Evolutionary conservation across 2,888 invertebrate species (phyloP), one percentile per base, ranked within the genome.

Genomic region (Erebia aethiops): DNA sequence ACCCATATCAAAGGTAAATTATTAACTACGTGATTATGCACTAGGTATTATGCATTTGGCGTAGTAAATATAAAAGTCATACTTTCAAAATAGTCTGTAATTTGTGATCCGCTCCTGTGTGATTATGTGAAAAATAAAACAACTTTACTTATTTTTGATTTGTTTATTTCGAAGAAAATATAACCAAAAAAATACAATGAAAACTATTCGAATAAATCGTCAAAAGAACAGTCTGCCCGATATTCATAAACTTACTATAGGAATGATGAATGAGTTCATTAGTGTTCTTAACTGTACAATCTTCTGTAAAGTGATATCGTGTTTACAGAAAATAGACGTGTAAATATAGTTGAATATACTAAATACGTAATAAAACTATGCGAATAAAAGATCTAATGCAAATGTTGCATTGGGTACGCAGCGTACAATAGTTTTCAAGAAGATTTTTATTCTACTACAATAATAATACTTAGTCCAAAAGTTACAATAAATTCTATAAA

Each of bases 131-230:
- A 18, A 78, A 84, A 82, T 82, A 84, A 84, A 82, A 84, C 79
- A 78, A 67, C 54, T 71, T 64, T 43, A 57, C 57, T 57, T 64
- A 62, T 67, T 68, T 80, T 80, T 77, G 80, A 82, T 82, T 84
- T 79, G 81, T 87, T 86, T 88, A 87, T 82, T 87, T 84, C 80
- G 79, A 82, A 84, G 81, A 82, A 79, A 84, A 80, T 77, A 77
- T 76, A 77, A 82, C 75, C 78, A 8, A 78, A 79, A 80, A 80
- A 70, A 72, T 81, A 80, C 77, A 80, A 74, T 80, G 78, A 80
- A 80, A 81, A 77, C 77, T 57, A 81, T 76, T 75, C 76, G 76
- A 74, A 79, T 76, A 81, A 70, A 79, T 80, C 78, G 80, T 83
- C 82, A 82, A 77, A 83, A 79, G 77, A 82, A 82, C 83, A 86